Conservation (phyloP, 2,113 vertebrate species). For the Pollimyrus isidori region DNA sequence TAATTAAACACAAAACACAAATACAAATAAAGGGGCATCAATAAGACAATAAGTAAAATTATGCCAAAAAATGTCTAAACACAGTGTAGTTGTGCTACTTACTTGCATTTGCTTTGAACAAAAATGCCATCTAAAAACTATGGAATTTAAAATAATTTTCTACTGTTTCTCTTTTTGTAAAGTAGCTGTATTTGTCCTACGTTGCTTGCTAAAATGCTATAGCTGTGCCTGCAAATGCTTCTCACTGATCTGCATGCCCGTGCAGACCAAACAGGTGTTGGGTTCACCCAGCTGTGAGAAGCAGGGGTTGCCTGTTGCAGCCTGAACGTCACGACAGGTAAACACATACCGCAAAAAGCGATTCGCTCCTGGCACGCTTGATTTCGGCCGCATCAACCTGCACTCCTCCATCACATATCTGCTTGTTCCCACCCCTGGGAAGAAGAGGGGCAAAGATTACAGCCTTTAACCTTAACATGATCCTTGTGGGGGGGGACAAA, state of each 20-base stretch:
- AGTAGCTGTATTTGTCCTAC: background rate
- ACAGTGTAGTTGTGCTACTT: background rate
- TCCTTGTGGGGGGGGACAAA: constrained; percentile 50
- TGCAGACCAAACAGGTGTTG: constrained; percentile 2
- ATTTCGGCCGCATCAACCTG: constrained; percentile 34
- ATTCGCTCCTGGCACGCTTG: constrained; percentile 30
- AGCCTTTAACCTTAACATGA: constrained; percentile 57
- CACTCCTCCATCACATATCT: constrained; percentile 38
- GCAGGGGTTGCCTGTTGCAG: background rate
- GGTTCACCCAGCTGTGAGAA: background rate
- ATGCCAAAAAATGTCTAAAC: background rate
- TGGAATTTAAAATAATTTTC: background rate
- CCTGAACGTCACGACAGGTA: background rate
- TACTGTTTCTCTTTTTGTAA: background rate
- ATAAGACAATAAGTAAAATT: background rate
- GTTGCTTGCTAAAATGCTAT: background rate
- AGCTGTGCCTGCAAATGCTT: background rate
- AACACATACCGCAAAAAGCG: constrained; percentile 31
- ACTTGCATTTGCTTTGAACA: background rate
- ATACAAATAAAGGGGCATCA: background rate
- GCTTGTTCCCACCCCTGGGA: constrained; percentile 9
- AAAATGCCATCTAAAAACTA: background rate
- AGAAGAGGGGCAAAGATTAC: constrained; percentile 42
- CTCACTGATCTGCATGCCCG: background rate
- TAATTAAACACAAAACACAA: background rate